Conservation (phyloP, 2,888 invertebrate species). For the Orgyia antiqua region DNA sequence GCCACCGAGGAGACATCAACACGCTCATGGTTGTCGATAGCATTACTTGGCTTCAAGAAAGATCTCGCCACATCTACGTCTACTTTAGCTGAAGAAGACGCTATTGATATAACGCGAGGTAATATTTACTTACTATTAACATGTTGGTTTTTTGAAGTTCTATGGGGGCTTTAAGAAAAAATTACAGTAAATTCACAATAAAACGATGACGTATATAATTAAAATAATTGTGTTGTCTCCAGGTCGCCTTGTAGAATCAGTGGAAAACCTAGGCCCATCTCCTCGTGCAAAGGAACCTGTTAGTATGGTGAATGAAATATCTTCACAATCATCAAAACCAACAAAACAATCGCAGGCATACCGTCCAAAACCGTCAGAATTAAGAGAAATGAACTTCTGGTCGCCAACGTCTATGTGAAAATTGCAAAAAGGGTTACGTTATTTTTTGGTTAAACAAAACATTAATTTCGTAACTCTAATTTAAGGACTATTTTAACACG, state of each 20-base stretch:
- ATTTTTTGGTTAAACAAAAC: slow-evolving; percentile 16
- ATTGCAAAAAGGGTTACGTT: slow-evolving; percentile 14
- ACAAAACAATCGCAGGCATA: slow-evolving; percentile 37
- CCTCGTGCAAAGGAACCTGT: slow-evolving; percentile 40
- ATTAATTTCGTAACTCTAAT: slow-evolving; percentile 20
- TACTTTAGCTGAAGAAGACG: slow-evolving; percentile 79
- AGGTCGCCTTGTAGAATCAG: slow-evolving; percentile 62
- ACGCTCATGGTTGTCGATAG: slow-evolving; percentile 82
- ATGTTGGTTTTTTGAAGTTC: background rate
- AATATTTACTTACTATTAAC: slow-evolving; percentile 5
- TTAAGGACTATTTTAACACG: slow-evolving; percentile 18
- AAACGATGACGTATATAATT: no score
- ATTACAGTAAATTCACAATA: no score
- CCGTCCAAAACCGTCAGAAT: slow-evolving; percentile 76
- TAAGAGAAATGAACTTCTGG: slow-evolving; percentile 91
- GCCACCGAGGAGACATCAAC: slow-evolving; percentile 48
- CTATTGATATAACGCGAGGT: slow-evolving; percentile 55
- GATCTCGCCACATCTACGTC: slow-evolving; percentile 78
- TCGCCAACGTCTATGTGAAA: slow-evolving; percentile 89
- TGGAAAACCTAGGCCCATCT: slow-evolving; percentile 64
- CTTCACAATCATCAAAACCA: slow-evolving; percentile 43
- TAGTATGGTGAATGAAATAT: slow-evolving; percentile 23
- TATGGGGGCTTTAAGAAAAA: background rate
- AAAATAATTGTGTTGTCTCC: slow-evolving; percentile 21
- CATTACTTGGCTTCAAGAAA: slow-evolving; percentile 81